A percentile compares a stretch with the other conserved stretches of the same genome.
These are phyloP conservation scores for Nasonia giraulti DNA, from an alignment of 1,140 invertebrate genomes.

Conservation along the genomic window DNA sequence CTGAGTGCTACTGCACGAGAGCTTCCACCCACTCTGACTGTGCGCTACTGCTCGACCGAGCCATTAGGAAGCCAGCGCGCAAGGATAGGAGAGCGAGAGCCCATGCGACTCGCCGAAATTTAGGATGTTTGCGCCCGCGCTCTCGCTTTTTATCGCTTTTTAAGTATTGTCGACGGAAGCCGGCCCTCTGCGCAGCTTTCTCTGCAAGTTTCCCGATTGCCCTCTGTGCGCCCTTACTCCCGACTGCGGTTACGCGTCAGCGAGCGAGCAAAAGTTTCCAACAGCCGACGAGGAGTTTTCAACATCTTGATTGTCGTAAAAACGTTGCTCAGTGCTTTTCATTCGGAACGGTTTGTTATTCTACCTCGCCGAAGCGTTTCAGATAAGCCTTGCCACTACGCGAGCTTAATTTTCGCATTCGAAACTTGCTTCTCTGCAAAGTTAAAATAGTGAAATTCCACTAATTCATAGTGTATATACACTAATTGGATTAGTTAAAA, in stretches of 20 bases:
- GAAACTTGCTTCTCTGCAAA: too few relatives aligned
- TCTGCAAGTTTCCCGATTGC: background rate
- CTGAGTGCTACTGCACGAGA: slow-evolving; percentile 40
- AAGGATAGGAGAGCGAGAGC: background rate
- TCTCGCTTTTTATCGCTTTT: slow-evolving; percentile 49
- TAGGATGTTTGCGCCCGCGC: slow-evolving; percentile 52
- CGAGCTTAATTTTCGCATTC: background rate
- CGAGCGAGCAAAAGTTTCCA: background rate
- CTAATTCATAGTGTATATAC: too few relatives aligned
- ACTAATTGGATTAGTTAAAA: too few relatives aligned
- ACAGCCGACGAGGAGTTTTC: background rate
- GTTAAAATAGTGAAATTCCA: too few relatives aligned
- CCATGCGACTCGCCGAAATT: slow-evolving; percentile 40
- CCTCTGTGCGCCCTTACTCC: background rate
- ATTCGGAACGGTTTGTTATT: background rate
- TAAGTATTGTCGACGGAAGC: slow-evolving; percentile 45
- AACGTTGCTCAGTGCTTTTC: background rate
- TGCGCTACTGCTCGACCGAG: background rate
- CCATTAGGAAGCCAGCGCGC: slow-evolving; percentile 41
- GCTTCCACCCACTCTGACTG: background rate
- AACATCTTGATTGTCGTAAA: background rate
- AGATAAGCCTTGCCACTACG: background rate
- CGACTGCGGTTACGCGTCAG: background rate
- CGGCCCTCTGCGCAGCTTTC: background rate
- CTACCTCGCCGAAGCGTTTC: background rate